phyloP scores from a whole-genome alignment of 1,140 invertebrate species.

The Ostrea edulis region DNA sequence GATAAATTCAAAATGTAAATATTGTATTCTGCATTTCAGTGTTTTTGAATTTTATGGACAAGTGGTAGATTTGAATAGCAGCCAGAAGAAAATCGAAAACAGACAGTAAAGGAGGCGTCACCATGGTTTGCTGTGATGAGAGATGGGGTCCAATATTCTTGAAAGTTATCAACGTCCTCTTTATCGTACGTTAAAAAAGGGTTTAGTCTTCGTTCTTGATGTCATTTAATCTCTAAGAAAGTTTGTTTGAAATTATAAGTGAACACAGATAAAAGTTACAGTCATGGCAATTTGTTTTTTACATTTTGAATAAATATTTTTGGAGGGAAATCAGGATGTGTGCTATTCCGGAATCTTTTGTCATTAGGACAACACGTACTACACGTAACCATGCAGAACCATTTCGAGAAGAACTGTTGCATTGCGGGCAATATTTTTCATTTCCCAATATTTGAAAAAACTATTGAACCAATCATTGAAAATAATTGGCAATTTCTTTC shows the following conservation, averaged over 20 bases:
- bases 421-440: no score
- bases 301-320: no score
- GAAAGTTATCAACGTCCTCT: background rate
- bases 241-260: no score
- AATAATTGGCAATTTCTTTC: background rate
- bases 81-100: background rate
- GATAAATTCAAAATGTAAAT: background rate
- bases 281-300: no score
- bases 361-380: no score
- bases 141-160: constrained; percentile 8
- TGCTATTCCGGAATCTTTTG: no score
- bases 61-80: background rate
- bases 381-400: no score
- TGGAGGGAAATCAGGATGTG: no score
- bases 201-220: background rate
- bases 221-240: background rate
- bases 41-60: background rate
- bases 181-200: background rate
- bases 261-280: no score
- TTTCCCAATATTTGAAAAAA: no score
- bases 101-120: background rate
- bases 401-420: no score
- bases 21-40: background rate
- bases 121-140: background rate
- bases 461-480: background rate